A percentile compares a stretch with the other conserved stretches of the same genome.
Evolutionary conservation across 2,113 vertebrate species (phyloP).

Genomic region (Podiceps cristatus): DNA sequence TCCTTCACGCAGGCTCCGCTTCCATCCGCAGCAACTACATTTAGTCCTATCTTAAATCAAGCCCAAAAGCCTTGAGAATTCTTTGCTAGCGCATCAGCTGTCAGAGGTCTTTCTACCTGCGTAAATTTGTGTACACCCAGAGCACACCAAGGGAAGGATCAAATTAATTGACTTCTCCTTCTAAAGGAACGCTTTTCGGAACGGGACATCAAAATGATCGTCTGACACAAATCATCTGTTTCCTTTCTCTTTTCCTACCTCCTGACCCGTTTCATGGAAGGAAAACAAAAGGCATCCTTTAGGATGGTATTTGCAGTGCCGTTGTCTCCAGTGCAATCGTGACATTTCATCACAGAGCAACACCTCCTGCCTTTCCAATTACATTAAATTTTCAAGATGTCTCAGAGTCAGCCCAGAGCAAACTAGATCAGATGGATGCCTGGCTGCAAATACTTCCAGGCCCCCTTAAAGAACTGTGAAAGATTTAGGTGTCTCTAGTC

Average conservation of each 20-base stretch:
- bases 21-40: not conserved
- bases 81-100: not conserved
- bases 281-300: not conserved
- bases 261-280: not conserved
- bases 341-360: not conserved
- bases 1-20: not conserved
- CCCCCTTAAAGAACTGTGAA: not conserved
- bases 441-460: not conserved
- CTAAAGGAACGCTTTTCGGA: not conserved
- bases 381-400: constrained; percentile 13
- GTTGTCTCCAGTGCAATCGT: not conserved
- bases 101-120: not conserved
- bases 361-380: not conserved
- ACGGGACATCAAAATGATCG: not conserved
- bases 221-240: not conserved
- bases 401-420: constrained; percentile 8
- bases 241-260: not conserved
- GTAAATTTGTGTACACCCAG: not conserved
- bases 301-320: not conserved
- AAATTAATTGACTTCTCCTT: not conserved
- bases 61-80: not conserved
- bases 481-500: not conserved
- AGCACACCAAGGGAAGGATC: not conserved
- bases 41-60: not conserved
- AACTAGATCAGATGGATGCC: not conserved